Evolutionary conservation across 2,888 invertebrate genomes (phyloP).

Genomic region (Eristalinus aeneus): DNA sequence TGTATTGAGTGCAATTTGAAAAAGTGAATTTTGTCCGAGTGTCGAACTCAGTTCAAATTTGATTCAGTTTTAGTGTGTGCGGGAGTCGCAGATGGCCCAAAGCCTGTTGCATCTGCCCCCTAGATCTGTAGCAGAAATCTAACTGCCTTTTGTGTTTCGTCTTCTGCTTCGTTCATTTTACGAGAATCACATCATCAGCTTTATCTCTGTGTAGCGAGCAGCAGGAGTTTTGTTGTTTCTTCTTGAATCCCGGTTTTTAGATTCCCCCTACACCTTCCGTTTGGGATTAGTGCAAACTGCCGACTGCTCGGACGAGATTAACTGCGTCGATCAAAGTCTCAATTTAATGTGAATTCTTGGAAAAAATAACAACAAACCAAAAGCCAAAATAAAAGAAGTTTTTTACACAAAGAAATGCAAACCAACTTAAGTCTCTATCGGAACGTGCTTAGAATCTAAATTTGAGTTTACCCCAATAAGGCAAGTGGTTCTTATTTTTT

Average conservation of each 20-base stretch:
- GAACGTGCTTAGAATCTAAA: background rate
- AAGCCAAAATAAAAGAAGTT: background rate
- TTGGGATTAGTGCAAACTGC: constrained; percentile 28
- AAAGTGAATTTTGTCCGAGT: constrained; percentile 7
- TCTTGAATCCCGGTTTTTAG: constrained; percentile 36
- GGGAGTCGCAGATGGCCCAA: constrained; percentile 26
- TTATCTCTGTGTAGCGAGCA: background rate
- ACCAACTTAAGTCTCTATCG: background rate
- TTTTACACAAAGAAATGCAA: constrained; percentile 34
- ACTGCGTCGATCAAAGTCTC: constrained; percentile 29
- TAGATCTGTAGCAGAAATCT: constrained; percentile 32
- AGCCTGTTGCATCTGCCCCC: constrained; percentile 61
- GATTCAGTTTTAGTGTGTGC: constrained; percentile 1
- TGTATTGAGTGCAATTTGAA: constrained; percentile 29
- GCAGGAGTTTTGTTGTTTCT: background rate
- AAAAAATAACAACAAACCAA: constrained; percentile 1
- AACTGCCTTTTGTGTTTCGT: constrained; percentile 56
- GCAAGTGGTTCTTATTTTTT: background rate
- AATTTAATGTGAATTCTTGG: constrained; percentile 34
- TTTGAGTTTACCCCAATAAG: background rate
- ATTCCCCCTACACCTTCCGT: background rate
- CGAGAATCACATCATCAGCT: constrained; percentile 6
- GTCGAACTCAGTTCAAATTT: constrained; percentile 2
- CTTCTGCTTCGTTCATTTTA: constrained; percentile 43
- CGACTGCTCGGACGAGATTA: constrained; percentile 27